phyloP scores from a whole-genome alignment of 2,113 vertebrate species.

The Channa maculata region DNA sequence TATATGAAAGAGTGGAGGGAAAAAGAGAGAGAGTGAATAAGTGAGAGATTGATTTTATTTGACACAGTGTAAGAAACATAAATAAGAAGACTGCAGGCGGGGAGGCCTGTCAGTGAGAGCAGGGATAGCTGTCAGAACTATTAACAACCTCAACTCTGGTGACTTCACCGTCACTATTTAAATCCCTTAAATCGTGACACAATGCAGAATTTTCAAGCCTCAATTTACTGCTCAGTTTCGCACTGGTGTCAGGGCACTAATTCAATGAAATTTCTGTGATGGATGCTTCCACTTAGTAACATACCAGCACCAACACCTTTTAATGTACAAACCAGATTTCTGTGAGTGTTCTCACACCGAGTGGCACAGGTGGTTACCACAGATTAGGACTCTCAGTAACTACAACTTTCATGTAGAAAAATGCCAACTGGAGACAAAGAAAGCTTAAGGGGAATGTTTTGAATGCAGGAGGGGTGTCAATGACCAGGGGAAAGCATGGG shows the following conservation, averaged over 20 bases:
- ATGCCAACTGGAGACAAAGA: too few species aligned
- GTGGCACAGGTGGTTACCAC: too few species aligned
- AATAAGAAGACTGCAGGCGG: conserved; percentile 51
- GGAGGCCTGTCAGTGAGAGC: conserved; percentile 41
- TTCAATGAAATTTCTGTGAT: conserved; percentile 30
- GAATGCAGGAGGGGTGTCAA: too few species aligned
- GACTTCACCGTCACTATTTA: conserved; percentile 29
- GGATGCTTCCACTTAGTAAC: background rate
- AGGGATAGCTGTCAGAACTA: conserved; percentile 51
- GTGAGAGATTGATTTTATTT: conserved; percentile 63
- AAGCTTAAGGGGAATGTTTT: too few species aligned
- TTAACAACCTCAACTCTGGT: conserved; percentile 29
- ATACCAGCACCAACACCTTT: background rate
- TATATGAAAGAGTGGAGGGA: background rate
- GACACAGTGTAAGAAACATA: conserved; percentile 54
- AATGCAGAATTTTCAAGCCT: conserved; percentile 35
- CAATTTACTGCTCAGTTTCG: conserved; percentile 14
- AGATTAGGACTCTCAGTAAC: too few species aligned
- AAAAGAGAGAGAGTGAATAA: conserved; percentile 8
- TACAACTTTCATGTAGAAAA: too few species aligned
- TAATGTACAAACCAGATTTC: background rate
- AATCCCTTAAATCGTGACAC: conserved; percentile 42
- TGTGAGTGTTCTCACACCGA: background rate
- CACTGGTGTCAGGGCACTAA: conserved; percentile 13
- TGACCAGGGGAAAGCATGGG: too few species aligned